phyloP scores from a whole-genome alignment of 2,113 vertebrate genomes.

The Semnopithecus entellus region DNA sequence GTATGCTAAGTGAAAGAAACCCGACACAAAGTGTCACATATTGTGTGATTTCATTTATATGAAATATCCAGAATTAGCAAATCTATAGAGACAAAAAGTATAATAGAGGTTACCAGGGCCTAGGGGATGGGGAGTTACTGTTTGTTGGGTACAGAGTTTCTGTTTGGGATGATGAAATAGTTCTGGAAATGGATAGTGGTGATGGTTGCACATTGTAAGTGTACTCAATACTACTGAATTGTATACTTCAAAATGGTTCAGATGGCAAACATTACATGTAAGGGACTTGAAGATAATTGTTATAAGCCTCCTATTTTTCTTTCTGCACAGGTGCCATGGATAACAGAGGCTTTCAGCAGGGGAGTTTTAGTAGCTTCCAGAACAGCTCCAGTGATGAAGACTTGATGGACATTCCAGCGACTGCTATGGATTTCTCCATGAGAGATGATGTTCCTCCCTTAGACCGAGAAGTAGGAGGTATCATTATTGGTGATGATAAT shows the following conservation, averaged over 20 bases:
- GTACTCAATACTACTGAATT: conserved; percentile 1
- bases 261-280: background rate
- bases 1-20: conserved; percentile 17
- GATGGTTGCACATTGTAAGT: background rate
- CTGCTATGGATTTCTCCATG: conserved; percentile 89
- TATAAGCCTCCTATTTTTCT: conserved; percentile 41
- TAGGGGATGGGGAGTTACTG: background rate
- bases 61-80: background rate
- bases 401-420: conserved; percentile 93
- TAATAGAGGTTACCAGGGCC: background rate
- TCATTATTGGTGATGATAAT: background rate
- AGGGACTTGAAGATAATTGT: background rate
- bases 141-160: conserved; percentile 37
- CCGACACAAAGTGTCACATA: background rate
- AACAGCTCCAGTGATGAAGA: conserved; percentile 92
- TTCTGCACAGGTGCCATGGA: conserved; percentile 85
- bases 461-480: conserved; percentile 90
- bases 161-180: conserved; percentile 6
- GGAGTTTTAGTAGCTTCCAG: conserved; percentile 87
- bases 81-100: background rate
- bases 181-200: conserved; percentile 17
- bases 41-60: conserved; percentile 11
- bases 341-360: conserved; percentile 84
- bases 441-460: conserved; percentile 91
- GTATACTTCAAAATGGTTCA: conserved; percentile 34